Conservation (phyloP, 2,113 vertebrate species). For the Toxotes jaculatrix region DNA sequence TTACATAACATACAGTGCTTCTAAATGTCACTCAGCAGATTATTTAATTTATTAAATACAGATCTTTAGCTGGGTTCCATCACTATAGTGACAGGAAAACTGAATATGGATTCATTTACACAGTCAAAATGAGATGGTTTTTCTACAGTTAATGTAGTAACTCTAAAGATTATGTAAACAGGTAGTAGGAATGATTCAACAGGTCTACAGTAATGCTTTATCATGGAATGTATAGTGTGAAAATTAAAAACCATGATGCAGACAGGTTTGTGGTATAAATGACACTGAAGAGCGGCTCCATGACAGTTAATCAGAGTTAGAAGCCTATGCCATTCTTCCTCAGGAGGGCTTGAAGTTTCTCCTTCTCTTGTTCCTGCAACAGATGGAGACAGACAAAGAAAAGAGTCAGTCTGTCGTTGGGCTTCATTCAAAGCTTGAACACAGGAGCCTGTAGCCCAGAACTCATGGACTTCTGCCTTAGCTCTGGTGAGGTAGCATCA, state of each 20-base stretch:
- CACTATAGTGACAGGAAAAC: background rate
- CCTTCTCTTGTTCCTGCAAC: constrained; percentile 90
- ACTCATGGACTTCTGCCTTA: background rate
- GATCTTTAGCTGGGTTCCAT: background rate
- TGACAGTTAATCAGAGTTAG: constrained; percentile 23
- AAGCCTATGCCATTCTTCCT: constrained; percentile 82
- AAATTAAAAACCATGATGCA: background rate
- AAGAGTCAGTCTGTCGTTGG: background rate
- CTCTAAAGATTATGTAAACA: background rate
- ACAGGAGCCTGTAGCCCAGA: background rate
- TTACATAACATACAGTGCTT: background rate
- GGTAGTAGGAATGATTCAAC: background rate
- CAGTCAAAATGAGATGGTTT: constrained; percentile 1
- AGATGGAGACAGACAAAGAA: constrained; percentile 20
- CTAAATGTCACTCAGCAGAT: constrained; percentile 5
- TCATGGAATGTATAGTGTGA: background rate
- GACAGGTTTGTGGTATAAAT: background rate
- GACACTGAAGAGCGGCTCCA: background rate
- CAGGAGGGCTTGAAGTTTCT: constrained; percentile 86
- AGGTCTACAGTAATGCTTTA: background rate
- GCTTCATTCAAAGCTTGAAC: background rate
- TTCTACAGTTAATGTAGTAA: background rate
- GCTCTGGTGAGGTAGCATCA: background rate
- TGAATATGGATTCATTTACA: background rate
- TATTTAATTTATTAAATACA: background rate